Evolutionary conservation across 1,140 invertebrate species (phyloP), one percentile per base, ranked within the genome.

Genomic region (Dendrolimus punctatus): DNA sequence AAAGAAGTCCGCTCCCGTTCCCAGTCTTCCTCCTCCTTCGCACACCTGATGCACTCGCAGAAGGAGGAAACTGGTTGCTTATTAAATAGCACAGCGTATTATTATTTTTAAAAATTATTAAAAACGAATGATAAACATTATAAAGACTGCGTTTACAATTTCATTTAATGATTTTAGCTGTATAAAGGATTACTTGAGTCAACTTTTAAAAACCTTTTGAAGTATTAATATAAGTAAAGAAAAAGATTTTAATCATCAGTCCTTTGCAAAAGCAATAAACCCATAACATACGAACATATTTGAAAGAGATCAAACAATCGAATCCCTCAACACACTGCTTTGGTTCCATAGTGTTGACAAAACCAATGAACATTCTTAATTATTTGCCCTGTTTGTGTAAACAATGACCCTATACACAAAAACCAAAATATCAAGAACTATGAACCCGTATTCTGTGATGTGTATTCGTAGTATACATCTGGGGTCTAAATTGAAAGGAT

Each of bases 281-380:
- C 66, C 60, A 59, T 67, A 69, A 64, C 64, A 61, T 71, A 68
- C 69, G 66, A 58, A 66, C 64, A 71, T 51, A 58, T 74, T 62
- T 52, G 67, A 66, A 73, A 72, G 56, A 73, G 67, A 60, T 63
- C 80, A 80, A 81, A 81, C 80, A 81, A 76, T 72, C 52, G 58
- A 55, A 60, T 63, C 73, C 69, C 71, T 67, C 53, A 56, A 57
- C 71, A 62, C 62, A 60, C 60, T 54, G 61, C 64, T 51, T 48
- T 61, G 46, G 56, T 46, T 58, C 64, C 64, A 71, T 64, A 64
- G 64, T 71, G 79, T 85, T 82, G 74, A 81, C 81, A 79, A 78
- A 82, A 85, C 74, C 81, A 82, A 78, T 81, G 77, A 81, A 81
- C 76, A 78, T 77, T 82, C 78, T 82, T 85, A 82, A 85, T 85